Evolutionary conservation across 2,113 vertebrate genomes (phyloP).

Genomic region (Lathamus discolor): DNA sequence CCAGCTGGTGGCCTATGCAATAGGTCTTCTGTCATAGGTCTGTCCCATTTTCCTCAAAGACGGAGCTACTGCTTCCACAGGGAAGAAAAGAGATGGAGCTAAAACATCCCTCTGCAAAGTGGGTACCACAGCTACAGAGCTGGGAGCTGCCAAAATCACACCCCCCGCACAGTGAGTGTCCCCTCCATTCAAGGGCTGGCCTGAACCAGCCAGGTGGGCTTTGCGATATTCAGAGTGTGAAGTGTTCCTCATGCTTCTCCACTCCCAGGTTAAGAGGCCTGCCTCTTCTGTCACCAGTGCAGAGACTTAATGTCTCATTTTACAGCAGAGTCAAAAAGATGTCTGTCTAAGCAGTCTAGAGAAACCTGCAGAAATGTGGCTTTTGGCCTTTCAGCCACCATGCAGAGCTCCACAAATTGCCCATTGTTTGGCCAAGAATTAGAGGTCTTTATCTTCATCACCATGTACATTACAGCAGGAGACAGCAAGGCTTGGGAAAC

Average conservation of each 20-base stretch:
- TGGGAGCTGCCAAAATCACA: background rate
- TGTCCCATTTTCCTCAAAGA: background rate
- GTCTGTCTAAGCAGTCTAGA: slow-evolving; percentile 9
- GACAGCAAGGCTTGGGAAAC: slow-evolving; percentile 36
- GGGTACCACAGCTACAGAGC: background rate
- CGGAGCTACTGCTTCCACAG: background rate
- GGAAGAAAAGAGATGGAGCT: background rate
- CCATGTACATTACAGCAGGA: slow-evolving; percentile 24
- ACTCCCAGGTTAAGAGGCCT: background rate
- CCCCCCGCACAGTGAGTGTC: rapidly evolving
- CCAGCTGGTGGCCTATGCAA: background rate
- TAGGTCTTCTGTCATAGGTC: background rate
- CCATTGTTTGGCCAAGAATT: slow-evolving; percentile 13
- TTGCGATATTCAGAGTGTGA: background rate
- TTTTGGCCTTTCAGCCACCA: background rate
- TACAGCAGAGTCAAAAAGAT: slow-evolving; percentile 17
- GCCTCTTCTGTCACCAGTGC: background rate
- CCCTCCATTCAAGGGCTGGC: background rate
- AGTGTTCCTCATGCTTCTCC: background rate
- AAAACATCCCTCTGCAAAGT: background rate
- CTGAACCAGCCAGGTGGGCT: background rate
- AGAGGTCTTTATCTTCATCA: slow-evolving; percentile 36
- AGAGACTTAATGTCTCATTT: slow-evolving; percentile 20
- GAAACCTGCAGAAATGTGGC: slow-evolving; percentile 2
- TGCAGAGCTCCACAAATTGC: background rate